A percentile compares a stretch with the other conserved stretches of the same genome.
Evolutionary conservation across 92 coral and sea anemone genomes (phyloP).

Genomic region (Scolanthus callimorphus): DNA sequence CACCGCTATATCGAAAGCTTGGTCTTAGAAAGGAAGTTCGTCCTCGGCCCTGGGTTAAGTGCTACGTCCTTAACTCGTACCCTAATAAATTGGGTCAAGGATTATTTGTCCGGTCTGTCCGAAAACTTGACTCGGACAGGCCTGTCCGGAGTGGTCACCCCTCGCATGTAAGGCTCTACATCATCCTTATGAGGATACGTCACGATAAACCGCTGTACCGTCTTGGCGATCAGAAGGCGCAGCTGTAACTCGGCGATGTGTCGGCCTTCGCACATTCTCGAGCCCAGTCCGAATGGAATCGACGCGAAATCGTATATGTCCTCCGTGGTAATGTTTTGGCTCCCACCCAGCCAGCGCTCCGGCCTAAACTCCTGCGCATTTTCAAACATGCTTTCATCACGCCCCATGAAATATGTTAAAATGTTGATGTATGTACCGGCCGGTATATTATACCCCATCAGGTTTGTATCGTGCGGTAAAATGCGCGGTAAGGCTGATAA

Average conservation of each 20-base stretch:
- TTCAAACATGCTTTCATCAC: slow-evolving; percentile 40
- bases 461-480: slow-evolving; percentile 35
- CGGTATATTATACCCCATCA: slow-evolving; percentile 55
- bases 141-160: slow-evolving; percentile 2
- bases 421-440: slow-evolving; percentile 50
- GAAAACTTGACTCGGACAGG: not conserved
- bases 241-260: slow-evolving; percentile 14
- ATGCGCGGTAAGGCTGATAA: slow-evolving; percentile 11
- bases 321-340: slow-evolving; percentile 1
- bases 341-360: slow-evolving; percentile 62
- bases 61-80: too few relatives aligned
- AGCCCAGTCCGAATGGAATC: slow-evolving; percentile 59
- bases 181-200: slow-evolving; percentile 4
- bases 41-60: too few relatives aligned
- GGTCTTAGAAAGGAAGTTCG: too few relatives aligned
- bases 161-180: not conserved
- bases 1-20: too few relatives aligned
- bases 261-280: slow-evolving; percentile 56
- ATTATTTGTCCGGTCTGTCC: slow-evolving; percentile 3
- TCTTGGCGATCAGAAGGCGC: slow-evolving; percentile 1
- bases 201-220: not conserved
- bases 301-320: slow-evolving; percentile 24
- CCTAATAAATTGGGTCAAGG: not conserved
- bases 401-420: slow-evolving; percentile 46
- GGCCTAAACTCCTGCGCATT: slow-evolving; percentile 52